A percentile compares a stretch with the other conserved stretches of the same genome.
phyloP scores from a whole-genome alignment of 2,888 invertebrate genomes.

The Tanytarsus gracilentus region DNA sequence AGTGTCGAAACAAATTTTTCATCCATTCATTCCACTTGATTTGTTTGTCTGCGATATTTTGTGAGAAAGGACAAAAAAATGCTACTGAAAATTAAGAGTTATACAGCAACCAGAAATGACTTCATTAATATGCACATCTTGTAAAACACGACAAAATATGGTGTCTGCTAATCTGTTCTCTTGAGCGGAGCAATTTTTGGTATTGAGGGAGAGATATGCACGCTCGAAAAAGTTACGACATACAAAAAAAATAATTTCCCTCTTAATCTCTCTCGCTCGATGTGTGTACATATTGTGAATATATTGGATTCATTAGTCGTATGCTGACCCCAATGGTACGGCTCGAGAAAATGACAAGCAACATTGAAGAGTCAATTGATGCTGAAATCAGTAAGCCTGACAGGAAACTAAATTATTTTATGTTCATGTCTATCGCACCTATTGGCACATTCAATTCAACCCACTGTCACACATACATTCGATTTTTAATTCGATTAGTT shows the following conservation, averaged over 20 bases:
- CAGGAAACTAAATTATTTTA: constrained; percentile 24
- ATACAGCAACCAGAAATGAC: constrained; percentile 10
- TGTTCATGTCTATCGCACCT: constrained; percentile 1
- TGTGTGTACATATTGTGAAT: too few relatives aligned
- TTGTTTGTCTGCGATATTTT: constrained; percentile 20
- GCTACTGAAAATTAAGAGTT: constrained; percentile 15
- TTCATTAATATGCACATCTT: constrained; percentile 29
- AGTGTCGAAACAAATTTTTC: constrained; percentile 7
- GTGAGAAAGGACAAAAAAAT: not conserved
- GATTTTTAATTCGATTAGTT: constrained; percentile 25
- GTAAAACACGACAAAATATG: constrained; percentile 27
- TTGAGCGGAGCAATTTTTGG: too few relatives aligned
- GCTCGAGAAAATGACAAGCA: too few relatives aligned
- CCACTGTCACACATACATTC: not conserved
- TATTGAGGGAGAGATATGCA: too few relatives aligned
- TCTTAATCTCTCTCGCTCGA: too few relatives aligned
- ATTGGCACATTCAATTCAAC: constrained; percentile 1
- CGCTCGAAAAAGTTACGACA: too few relatives aligned
- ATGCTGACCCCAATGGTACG: not conserved
- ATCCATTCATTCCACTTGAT: constrained; percentile 4
- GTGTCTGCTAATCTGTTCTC: constrained; percentile 26
- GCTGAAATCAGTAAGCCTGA: not conserved
- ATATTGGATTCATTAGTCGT: not conserved
- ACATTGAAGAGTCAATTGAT: not conserved
- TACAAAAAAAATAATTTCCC: too few relatives aligned